Evolutionary conservation across 2,888 invertebrate genomes (phyloP), one percentile per base, ranked within the genome.

Genomic region (Leucophenga montana): DNA sequence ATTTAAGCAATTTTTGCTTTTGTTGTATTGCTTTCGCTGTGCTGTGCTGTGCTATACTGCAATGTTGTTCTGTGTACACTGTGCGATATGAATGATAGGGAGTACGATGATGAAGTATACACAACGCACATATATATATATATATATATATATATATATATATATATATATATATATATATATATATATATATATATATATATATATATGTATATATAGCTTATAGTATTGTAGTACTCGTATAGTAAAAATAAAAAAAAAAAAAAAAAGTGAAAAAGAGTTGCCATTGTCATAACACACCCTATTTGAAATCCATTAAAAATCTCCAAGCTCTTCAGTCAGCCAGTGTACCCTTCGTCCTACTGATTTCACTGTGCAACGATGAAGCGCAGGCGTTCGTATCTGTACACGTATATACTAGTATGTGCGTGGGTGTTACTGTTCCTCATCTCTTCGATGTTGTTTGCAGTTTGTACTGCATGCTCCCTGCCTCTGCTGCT

Each of bases 221-320:
- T n/a, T n/a, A n/a, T n/a, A n/a, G n/a, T n/a, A 27, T 27, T 27
- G 27, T 27, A 27, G 27, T 27, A 73, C 75, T 53, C 18, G 64
- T 14, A 33, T 44, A 18, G 44, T 22, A 65, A 2, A n/a, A 3
- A 50, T 5, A 22, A 20, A 27, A 50, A 48, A 22, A 11, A 53
- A 50, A 66, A 66, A 33, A 16, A 46, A 39, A 64, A 46, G 46
- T 33, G 46, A 3, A 27, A 56, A 18, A 48, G 50, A 53, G 44
- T 65, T 59, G 54, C 66, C 62, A 59, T 69, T 73, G 73, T 66
- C 66, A 66, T 66, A 69, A 67, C 68, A 69, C 79, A 76, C 71
- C 75, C 85, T 78, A 84, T 85, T 84, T 83, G 83, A 82, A 82
- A 84, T 82, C 82, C 80, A 84, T 84, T 85, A 84, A 85, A 54